Evolutionary conservation across 1,140 invertebrate genomes (phyloP), one percentile per base, ranked within the genome.

Genomic region (Drosophila kepulauana): DNA sequence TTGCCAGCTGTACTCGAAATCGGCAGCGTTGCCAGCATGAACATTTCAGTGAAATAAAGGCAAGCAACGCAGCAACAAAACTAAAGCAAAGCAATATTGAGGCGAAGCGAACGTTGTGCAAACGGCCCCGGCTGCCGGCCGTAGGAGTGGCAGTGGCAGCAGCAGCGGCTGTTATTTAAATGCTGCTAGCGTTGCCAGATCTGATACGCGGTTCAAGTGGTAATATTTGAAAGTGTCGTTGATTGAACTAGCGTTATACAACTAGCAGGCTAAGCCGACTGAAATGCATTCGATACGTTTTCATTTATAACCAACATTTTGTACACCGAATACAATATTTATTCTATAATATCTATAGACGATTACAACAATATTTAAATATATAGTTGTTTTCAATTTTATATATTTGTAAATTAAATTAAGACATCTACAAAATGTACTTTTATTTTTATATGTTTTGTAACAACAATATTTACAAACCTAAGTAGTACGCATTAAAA

Each of bases 61-160:
- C 69, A 61, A 57, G n/a, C 72, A 75, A 25, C 63, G 6, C 56
- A 52, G 51, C 54, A 75, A 62, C 61, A 63, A 65, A 68, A 38
- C 63, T 68, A 82, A 57, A 76, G 67, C 73, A 82, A 57, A 76
- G 67, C 72, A 81, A 77, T 77, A 80, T 64, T 64, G 46, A 73
- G 66, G 63, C 82, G 75, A 65, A 70, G 76, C 78, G 56, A 51
- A 62, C 67, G 82, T 85, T 86, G 82, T 86, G 82, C 81, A 86
- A 82, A 82, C 69, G 73, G 75, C 69, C 70, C 71, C 75, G 51
- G 52, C 57, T 65, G 80, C 64, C 79, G 69, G 69, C 65, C 65
- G 82, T 87, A 85, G 82, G 82, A 86, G 82, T 85, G 82, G 79
- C 76, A 64, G 74, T 57, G 58, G 74, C 58, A 51, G 46, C 64